These are phyloP conservation scores for Ischnus inquisitorius DNA, from an alignment of 2,888 invertebrate species.

Conservation along the genomic window DNA sequence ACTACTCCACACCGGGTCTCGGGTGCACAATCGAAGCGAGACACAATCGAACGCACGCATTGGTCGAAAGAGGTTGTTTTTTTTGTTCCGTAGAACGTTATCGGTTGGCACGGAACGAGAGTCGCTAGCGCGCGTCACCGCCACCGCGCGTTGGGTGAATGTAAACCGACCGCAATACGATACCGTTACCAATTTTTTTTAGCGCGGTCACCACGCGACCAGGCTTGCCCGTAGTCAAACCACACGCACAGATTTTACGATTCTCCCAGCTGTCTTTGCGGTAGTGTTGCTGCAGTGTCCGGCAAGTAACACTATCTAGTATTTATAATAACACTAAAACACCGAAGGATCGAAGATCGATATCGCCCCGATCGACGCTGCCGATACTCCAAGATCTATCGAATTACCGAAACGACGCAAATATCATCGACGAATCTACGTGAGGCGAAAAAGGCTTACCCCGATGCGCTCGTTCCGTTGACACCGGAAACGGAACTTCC, in stretches of 20 bases:
- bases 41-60: conserved; percentile 56
- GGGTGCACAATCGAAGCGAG: conserved; percentile 7
- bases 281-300: conserved; percentile 34
- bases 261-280: conserved; percentile 37
- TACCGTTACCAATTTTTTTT: conserved; percentile 80
- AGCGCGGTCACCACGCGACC: conserved; percentile 68
- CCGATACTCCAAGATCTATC: background rate
- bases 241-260: conserved; percentile 44
- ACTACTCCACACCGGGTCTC: too few species aligned
- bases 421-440: background rate
- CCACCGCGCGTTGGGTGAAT: conserved; percentile 72
- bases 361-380: background rate
- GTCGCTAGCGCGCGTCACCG: conserved; percentile 71
- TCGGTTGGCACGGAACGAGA: conserved; percentile 41
- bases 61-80: conserved; percentile 27
- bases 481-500: conserved; percentile 60
- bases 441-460: conserved; percentile 53
- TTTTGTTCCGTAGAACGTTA: conserved; percentile 46
- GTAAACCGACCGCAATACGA: conserved; percentile 79
- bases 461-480: conserved; percentile 62
- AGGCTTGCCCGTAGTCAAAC: conserved; percentile 55
- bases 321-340: background rate
- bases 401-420: background rate
- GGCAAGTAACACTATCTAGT: conserved; percentile 17
- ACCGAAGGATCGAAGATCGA: conserved; percentile 8